Conservation (phyloP, 2,113 vertebrate species). For the Nansenia antarctica region DNA sequence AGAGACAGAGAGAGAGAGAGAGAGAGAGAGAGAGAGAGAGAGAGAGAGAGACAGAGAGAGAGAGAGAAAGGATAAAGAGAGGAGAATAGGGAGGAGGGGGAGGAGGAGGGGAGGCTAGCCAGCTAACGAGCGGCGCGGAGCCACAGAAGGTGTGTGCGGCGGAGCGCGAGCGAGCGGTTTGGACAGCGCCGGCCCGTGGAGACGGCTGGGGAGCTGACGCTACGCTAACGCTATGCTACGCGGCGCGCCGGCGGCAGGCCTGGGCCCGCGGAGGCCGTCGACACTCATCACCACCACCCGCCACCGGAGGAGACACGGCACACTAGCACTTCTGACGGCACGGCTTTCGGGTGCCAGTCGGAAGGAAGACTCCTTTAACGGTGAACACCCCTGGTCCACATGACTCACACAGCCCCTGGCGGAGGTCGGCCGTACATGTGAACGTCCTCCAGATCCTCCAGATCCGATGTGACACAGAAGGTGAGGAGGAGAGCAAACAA, state of each 20-base stretch:
- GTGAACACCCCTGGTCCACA: constrained; percentile 52
- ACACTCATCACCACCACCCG: constrained; percentile 63
- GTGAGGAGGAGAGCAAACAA: constrained; percentile 68
- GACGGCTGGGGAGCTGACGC: constrained; percentile 68
- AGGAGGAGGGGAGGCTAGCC: constrained; percentile 34
- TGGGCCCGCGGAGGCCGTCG: constrained; percentile 49
- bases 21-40: background rate
- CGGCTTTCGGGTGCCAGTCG: constrained; percentile 72
- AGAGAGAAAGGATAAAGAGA: background rate
- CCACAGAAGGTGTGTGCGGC: constrained; percentile 71
- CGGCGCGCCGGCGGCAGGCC: constrained; percentile 71
- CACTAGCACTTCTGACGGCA: constrained; percentile 67
- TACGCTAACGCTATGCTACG: constrained; percentile 73
- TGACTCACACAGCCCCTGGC: background rate
- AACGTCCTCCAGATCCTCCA: constrained; percentile 18
- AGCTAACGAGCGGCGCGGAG: constrained; percentile 61
- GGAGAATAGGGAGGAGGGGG: constrained; percentile 7
- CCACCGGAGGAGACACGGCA: constrained; percentile 69
- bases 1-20: constrained; percentile 3
- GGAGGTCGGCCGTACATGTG: background rate
- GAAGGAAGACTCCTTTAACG: constrained; percentile 72
- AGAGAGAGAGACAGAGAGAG: constrained; percentile 20
- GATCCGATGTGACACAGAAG: constrained; percentile 68
- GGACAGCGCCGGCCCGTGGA: constrained; percentile 65
- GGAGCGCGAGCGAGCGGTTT: constrained; percentile 65